A percentile compares a stretch with the other conserved stretches of the same genome.
Evolutionary conservation across 2,888 invertebrate genomes (phyloP).

Genomic region (Autographa gamma): DNA sequence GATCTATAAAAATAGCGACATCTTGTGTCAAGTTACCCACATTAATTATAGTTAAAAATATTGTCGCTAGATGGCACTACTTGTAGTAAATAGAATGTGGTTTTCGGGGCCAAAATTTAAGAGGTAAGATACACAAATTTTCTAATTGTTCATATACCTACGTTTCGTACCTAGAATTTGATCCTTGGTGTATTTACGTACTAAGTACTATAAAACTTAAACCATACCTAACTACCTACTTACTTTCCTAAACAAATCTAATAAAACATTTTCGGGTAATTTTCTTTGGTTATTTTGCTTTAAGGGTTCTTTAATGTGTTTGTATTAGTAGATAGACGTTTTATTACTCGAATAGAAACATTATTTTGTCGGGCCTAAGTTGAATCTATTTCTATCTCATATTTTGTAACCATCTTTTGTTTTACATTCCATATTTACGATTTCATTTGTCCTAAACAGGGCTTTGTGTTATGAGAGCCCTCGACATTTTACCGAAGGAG

Average conservation of each 20-base stretch:
- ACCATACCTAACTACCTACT: not conserved
- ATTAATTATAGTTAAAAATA: not conserved
- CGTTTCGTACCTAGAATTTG: no score
- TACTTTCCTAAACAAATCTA: not conserved
- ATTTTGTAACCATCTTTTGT: not conserved
- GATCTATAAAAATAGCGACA: slow-evolving; percentile 13
- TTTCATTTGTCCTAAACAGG: not conserved
- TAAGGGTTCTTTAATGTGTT: not conserved
- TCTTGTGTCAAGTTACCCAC: not conserved
- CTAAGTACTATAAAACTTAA: not conserved
- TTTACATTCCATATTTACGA: not conserved
- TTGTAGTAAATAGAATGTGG: not conserved
- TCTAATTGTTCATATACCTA: no score
- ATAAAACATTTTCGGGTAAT: not conserved
- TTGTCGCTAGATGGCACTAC: slow-evolving; percentile 24
- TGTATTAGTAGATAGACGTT: no score
- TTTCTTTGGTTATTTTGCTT: not conserved
- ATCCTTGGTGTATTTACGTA: no score
- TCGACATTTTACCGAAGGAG: not conserved
- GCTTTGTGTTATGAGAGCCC: not conserved
- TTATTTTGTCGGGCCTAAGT: no score
- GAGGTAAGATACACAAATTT: no score
- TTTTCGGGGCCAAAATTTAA: no score
- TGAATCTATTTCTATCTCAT: not conserved
- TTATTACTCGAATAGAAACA: no score